These are phyloP conservation scores for Scomberomorus guttatus DNA, from an alignment of 2,797 vertebrate species.

Conservation along the genomic window DNA sequence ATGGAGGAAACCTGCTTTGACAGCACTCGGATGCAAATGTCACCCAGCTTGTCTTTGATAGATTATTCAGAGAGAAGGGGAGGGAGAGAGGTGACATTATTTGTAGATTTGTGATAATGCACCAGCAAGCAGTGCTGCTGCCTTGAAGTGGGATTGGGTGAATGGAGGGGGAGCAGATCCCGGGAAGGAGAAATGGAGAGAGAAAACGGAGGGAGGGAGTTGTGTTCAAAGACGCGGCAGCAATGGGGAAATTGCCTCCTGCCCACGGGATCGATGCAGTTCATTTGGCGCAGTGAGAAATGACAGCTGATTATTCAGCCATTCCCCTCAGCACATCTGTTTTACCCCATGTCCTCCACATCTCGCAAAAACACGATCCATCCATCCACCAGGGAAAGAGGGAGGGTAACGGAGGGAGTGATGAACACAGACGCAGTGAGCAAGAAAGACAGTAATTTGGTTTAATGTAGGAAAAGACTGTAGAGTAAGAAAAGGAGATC, in stretches of 20 bases:
- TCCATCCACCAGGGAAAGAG: constrained; percentile 49
- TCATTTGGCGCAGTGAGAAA: constrained; percentile 80
- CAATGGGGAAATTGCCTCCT: constrained; percentile 80
- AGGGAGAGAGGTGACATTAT: constrained; percentile 55
- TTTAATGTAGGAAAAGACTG: constrained; percentile 7
- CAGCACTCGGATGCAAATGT: constrained; percentile 65
- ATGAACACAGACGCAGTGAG: constrained; percentile 35
- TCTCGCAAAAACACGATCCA: constrained; percentile 44
- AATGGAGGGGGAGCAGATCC: constrained; percentile 22
- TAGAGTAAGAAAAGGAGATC: neutral
- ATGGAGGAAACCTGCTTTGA: constrained; percentile 67
- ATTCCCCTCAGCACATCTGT: constrained; percentile 70
- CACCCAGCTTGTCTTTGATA: constrained; percentile 65
- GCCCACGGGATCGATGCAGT: constrained; percentile 81
- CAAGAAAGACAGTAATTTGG: constrained; percentile 7
- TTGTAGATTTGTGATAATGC: constrained; percentile 76
- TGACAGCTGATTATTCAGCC: constrained; percentile 85
- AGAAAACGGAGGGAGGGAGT: constrained; percentile 15
- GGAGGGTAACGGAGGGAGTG: constrained; percentile 5
- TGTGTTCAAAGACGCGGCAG: constrained; percentile 65
- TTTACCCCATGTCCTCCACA: constrained; percentile 60
- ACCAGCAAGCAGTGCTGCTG: constrained; percentile 42
- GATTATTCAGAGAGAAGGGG: constrained; percentile 68
- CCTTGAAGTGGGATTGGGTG: constrained; percentile 47
- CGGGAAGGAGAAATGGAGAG: constrained; percentile 3